Conservation (phyloP, 2,888 invertebrate species). For the Carterocephalus palaemon region DNA sequence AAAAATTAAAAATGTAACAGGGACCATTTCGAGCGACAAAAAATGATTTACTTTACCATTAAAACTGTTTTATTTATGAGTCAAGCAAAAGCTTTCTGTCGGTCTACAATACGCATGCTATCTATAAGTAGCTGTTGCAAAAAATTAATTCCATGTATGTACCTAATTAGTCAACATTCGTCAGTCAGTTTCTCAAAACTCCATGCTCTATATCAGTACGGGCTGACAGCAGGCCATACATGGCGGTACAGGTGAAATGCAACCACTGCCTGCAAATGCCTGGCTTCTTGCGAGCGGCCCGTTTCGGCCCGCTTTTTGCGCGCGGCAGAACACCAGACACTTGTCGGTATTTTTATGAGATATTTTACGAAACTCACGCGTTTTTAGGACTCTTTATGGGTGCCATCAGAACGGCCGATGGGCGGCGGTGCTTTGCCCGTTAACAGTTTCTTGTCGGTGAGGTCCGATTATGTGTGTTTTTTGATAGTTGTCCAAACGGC, state of each 20-base stretch:
- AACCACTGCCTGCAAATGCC: constrained; percentile 16
- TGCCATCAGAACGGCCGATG: constrained; percentile 21
- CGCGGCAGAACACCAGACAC: constrained; percentile 15
- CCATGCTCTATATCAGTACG: constrained; percentile 7
- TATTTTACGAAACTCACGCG: constrained; percentile 29
- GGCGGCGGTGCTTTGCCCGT: not conserved
- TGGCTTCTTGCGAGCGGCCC: constrained; percentile 31
- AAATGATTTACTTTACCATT: too few species aligned
- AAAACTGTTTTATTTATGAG: too few species aligned
- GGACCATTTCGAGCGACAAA: too few species aligned
- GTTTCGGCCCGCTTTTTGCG: constrained; percentile 29
- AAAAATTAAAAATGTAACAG: too few species aligned
- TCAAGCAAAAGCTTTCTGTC: too few species aligned
- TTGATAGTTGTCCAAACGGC: not conserved
- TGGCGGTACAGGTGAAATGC: constrained; percentile 21
- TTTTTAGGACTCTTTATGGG: constrained; percentile 30
- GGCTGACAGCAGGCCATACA: constrained; percentile 8
- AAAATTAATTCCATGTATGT: too few species aligned
- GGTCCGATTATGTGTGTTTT: too few species aligned
- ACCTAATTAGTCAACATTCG: constrained; percentile 13
- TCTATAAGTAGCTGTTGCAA: too few species aligned
- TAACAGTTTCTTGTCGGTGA: constrained; percentile 9
- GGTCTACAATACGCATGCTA: too few species aligned
- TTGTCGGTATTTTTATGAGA: constrained; percentile 25
- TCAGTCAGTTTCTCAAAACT: constrained; percentile 15